Evolutionary conservation across 1,140 invertebrate species (phyloP).

Genomic region (Drosophila malerkotliana): DNA sequence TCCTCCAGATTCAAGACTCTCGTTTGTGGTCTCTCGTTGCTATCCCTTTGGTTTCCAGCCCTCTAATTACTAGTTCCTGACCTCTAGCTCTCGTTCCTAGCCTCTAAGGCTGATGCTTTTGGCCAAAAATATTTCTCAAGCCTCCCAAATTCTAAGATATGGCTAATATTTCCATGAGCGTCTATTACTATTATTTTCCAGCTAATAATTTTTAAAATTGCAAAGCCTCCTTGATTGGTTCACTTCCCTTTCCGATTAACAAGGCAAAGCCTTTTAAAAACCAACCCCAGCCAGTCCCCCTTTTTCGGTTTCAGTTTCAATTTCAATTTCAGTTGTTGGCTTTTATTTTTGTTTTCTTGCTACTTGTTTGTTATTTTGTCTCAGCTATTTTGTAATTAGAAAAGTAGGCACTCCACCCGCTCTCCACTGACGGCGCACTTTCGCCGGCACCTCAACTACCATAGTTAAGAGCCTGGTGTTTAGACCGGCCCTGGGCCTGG

Average conservation of each 20-base stretch:
- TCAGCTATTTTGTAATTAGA: conserved; percentile 1
- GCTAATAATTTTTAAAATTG: background rate
- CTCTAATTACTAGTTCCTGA: no score
- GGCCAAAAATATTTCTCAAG: no score
- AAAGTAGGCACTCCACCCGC: background rate
- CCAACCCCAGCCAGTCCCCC: background rate
- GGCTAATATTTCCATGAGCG: no score
- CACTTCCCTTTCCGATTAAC: background rate
- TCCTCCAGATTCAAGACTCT: no score
- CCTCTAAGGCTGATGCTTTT: no score
- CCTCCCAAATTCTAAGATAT: no score
- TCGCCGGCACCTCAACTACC: background rate
- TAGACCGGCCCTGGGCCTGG: background rate
- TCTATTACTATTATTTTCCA: no score
- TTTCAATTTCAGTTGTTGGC: background rate
- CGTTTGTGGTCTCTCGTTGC: no score
- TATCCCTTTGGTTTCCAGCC: no score
- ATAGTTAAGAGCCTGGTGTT: background rate
- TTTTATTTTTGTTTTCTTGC: no score
- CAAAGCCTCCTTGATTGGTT: background rate
- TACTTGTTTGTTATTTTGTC: background rate
- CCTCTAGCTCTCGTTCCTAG: no score
- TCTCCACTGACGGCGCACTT: no score
- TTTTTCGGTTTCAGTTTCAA: background rate
- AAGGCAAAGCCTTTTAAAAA: background rate